A percentile compares a stretch with the other conserved stretches of the same genome.
Conservation (phyloP, 2,888 invertebrate genomes). For the Ephialtes manifestator region DNA sequence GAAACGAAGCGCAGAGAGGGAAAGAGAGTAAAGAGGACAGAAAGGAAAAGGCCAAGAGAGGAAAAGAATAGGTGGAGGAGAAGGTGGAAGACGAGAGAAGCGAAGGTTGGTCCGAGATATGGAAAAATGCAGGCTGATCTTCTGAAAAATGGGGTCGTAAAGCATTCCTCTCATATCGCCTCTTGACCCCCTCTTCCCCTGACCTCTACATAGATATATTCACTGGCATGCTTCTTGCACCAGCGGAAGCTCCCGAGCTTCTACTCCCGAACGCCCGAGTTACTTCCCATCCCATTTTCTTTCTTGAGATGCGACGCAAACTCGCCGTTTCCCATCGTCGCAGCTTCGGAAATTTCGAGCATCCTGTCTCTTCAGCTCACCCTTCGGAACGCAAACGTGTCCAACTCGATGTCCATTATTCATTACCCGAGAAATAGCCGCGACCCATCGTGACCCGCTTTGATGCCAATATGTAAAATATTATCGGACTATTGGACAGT, state of each 20-base stretch:
- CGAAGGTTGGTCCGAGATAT: constrained; percentile 65
- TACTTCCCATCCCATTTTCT: constrained; percentile 64
- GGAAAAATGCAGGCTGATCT: constrained; percentile 77
- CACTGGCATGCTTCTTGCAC: constrained; percentile 54
- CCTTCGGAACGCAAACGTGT: constrained; percentile 35
- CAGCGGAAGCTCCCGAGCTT: constrained; percentile 32
- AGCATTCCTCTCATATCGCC: constrained; percentile 81
- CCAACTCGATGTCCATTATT: constrained; percentile 66
- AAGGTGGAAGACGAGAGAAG: constrained; percentile 42
- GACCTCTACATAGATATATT: constrained; percentile 67
- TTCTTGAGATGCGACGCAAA: constrained; percentile 40
- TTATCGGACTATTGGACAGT: constrained; percentile 18
- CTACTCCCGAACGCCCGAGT: constrained; percentile 55
- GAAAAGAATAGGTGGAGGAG: constrained; percentile 49
- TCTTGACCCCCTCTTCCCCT: constrained; percentile 70
- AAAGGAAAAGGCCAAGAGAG: constrained; percentile 53
- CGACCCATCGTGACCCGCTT: constrained; percentile 7
- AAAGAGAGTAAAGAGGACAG: constrained; percentile 46
- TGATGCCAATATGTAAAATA: constrained; percentile 60
- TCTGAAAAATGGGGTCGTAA: constrained; percentile 82
- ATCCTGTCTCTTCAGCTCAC: constrained; percentile 15
- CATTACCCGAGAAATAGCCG: constrained; percentile 47
- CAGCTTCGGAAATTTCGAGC: constrained; percentile 52
- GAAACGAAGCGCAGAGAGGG: constrained; percentile 44
- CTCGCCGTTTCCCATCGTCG: constrained; percentile 52